Evolutionary conservation across 2,797 vertebrate genomes (phyloP).

Genomic region (Sebastolobus alascanus): DNA sequence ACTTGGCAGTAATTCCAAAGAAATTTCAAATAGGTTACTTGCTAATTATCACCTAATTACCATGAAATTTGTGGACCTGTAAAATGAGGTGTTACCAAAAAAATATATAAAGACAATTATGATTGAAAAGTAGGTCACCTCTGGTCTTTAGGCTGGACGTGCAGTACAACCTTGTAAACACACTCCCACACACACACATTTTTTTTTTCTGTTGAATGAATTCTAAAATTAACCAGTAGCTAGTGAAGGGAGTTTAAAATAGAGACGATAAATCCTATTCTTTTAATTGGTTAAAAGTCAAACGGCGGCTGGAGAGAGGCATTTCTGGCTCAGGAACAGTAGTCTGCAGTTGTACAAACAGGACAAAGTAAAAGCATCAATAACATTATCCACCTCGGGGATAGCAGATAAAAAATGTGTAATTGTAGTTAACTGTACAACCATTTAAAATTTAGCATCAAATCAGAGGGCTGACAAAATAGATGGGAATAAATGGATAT

Average conservation of each 20-base stretch:
- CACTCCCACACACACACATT: not conserved
- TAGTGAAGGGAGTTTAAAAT: not conserved
- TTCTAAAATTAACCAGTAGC: not conserved
- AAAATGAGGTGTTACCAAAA: too few relatives aligned
- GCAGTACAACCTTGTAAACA: not conserved
- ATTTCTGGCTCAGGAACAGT: not conserved
- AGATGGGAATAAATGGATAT: not conserved
- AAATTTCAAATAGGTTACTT: too few relatives aligned
- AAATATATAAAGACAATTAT: not conserved
- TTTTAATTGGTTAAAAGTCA: not conserved
- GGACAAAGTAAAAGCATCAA: not conserved
- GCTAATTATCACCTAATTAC: too few relatives aligned
- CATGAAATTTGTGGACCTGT: fast-evolving
- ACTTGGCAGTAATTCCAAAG: too few relatives aligned
- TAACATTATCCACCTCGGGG: not conserved
- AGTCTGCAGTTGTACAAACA: not conserved
- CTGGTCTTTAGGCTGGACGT: not conserved
- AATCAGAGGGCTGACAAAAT: not conserved
- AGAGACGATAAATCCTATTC: not conserved
- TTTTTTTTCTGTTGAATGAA: not conserved
- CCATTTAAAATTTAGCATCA: not conserved
- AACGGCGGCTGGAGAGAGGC: not conserved
- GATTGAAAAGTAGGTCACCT: not conserved
- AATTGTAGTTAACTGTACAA: not conserved
- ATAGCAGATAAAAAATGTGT: not conserved